Conservation (phyloP, 2,888 invertebrate genomes). For the Colostygia pectinataria region DNA sequence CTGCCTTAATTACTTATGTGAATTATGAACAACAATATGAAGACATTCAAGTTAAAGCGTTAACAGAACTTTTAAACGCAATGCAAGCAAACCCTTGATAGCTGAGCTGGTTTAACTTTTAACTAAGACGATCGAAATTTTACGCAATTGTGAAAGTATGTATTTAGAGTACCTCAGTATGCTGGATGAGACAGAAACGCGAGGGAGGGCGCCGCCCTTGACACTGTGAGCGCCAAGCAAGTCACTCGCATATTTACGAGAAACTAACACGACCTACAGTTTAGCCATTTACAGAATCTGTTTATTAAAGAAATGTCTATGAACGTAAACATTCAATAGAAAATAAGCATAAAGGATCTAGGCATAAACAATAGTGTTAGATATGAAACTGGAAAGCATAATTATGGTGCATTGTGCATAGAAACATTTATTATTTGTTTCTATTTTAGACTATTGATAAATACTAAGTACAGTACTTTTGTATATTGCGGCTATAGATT, state of each 20-base stretch:
- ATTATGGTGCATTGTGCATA: too few relatives aligned
- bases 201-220: conserved; percentile 63
- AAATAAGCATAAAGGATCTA: not conserved
- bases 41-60: conserved; percentile 50
- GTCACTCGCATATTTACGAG: conserved; percentile 52
- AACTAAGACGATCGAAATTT: conserved; percentile 37
- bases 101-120: conserved; percentile 39
- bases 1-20: conserved; percentile 42
- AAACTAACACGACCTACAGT: conserved; percentile 45
- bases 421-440: too few relatives aligned
- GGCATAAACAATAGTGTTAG: too few relatives aligned
- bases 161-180: conserved; percentile 44
- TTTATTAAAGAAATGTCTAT: conserved; percentile 11
- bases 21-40: conserved; percentile 50
- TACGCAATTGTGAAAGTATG: conserved; percentile 35
- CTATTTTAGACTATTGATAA: too few relatives aligned
- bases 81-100: conserved; percentile 42
- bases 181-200: conserved; percentile 43
- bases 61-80: conserved; percentile 48
- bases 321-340: conserved; percentile 7
- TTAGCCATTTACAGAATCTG: conserved; percentile 20
- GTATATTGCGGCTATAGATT: too few relatives aligned
- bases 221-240: conserved; percentile 58
- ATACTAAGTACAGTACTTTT: too few relatives aligned
- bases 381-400: too few relatives aligned